Conservation (phyloP, 2,113 vertebrate genomes). For the Apodemus speciosus region DNA sequence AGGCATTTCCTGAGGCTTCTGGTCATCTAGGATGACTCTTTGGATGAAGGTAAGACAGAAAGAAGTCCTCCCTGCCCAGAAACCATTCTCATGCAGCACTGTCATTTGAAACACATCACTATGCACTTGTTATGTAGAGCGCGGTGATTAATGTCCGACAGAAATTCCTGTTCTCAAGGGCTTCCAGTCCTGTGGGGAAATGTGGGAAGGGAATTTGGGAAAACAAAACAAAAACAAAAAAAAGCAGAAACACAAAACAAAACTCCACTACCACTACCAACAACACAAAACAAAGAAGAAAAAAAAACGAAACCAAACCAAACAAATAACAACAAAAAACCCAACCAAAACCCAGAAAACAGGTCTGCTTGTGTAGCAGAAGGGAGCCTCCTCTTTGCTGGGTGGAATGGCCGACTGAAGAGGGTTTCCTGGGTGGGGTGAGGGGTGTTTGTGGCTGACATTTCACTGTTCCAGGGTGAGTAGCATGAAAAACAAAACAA, state of each 20-base stretch:
- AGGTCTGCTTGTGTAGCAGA: background rate
- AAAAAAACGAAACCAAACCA: background rate
- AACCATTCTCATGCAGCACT: background rate
- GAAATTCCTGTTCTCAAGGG: background rate
- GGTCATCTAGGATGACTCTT: background rate
- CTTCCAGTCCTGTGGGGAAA: background rate
- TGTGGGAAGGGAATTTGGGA: background rate
- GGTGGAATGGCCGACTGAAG: background rate
- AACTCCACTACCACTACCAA: background rate
- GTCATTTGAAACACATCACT: background rate
- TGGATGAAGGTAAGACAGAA: slow-evolving; percentile 37
- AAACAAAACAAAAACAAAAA: background rate
- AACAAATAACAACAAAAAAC: background rate
- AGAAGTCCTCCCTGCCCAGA: background rate
- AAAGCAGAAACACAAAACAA: no score
- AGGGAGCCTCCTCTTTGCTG: background rate
- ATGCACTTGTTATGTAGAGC: background rate
- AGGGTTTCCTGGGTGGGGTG: background rate
- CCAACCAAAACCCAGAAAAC: slow-evolving; percentile 9
- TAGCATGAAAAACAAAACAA: background rate
- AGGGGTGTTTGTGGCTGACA: background rate
- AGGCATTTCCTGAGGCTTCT: background rate
- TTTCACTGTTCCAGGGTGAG: slow-evolving; percentile 14
- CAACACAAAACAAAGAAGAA: background rate
- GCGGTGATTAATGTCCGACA: background rate